These are phyloP conservation scores for Noturus placidus DNA, from an alignment of 2,113 vertebrate species.

Conservation along the genomic window DNA sequence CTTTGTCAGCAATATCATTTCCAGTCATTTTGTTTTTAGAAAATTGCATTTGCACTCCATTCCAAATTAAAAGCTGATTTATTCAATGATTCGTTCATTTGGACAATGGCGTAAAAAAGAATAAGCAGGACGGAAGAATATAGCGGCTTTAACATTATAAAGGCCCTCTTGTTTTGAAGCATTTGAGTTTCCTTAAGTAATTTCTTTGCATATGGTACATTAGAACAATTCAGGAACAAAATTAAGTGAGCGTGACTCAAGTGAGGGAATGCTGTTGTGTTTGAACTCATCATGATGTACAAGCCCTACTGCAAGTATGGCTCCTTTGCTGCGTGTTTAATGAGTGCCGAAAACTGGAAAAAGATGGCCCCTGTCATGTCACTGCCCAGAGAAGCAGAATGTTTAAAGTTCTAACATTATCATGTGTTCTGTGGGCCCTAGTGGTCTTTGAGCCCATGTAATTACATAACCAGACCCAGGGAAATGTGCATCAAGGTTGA, in stretches of 20 bases:
- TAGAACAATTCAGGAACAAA: background rate
- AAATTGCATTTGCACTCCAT: constrained; percentile 28
- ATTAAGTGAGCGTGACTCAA: background rate
- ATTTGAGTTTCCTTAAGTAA: background rate
- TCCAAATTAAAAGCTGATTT: constrained; percentile 31
- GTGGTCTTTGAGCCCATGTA: background rate
- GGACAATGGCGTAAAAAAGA: background rate
- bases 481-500: constrained; percentile 37
- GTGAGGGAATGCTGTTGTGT: background rate
- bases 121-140: background rate
- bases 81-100: background rate
- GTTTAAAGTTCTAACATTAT: background rate
- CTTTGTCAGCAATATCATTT: constrained; percentile 11
- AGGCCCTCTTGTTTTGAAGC: background rate
- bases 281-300: background rate
- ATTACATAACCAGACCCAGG: constrained; percentile 39
- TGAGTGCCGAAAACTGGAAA: background rate
- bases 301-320: background rate
- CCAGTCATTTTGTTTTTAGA: constrained; percentile 9
- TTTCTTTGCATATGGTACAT: background rate
- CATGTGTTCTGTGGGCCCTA: background rate
- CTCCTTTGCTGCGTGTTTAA: background rate
- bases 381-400: background rate
- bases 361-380: background rate
- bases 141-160: background rate